Evolutionary conservation across 2,888 invertebrate species (phyloP), one percentile per base, ranked within the genome.

Genomic region (Diaprepes abbreviatus): DNA sequence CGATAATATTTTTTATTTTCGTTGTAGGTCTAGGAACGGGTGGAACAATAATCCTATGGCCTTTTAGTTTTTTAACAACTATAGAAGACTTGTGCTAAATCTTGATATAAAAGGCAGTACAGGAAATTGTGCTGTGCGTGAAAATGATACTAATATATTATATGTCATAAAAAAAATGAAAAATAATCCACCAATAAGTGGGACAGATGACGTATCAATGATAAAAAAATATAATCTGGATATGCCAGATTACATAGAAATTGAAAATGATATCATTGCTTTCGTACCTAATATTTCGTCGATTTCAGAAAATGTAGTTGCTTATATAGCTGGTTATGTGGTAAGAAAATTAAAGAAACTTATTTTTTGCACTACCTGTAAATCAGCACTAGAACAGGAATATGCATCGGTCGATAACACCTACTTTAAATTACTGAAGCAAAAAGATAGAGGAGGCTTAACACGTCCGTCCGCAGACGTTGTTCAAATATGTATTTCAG

Each of bases 401-500:
- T 50, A 28, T 50, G 3, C 3, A 6, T 50, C 50, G 1, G 14
- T 24, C 1, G 50, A 50, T 50, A 28, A 50, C 6, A 50, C 28
- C 12, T 4, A 50, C 14, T 50, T 50, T 50, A 50, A 50, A 28
- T 9, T 50, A 1, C 14, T 50, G 14, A 50, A 50, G 9, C 28
- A 50, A 28, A 50, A 50, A 28, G 28, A 50, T 50, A 24, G 31
- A 31, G 50, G 50, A 28, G 50, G 28, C n/a, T 50, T 50, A 48
- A 14, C 28, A 9, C 24, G 50, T 2, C 50, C 50, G 1, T 50
- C 50, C 1, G 1, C 3, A 1, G 50, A 50, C 6, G 50, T 50
- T 7, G 28, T 28, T 28, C n/a, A 50, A 2, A 50, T 50, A n/a
- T 50, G 50, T 14, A 21, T 50, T 1, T 5, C n/a, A 6, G 16